Evolutionary conservation across 2,888 invertebrate species (phyloP).

Genomic region (Lysandra coridon): DNA sequence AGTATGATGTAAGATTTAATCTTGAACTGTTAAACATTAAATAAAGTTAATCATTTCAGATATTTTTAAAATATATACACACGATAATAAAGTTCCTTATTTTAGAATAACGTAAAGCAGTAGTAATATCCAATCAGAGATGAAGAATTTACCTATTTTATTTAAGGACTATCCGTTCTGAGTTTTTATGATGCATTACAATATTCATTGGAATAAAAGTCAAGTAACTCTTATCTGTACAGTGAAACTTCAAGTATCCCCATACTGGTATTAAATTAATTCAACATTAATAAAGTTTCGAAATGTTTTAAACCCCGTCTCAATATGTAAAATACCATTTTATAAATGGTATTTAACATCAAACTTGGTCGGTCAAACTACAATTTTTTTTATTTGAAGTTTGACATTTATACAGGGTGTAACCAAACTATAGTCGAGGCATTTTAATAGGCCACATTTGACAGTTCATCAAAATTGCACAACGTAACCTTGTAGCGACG

Average conservation of each 20-base stretch:
- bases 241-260: neutral
- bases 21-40: constrained; percentile 13
- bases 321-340: neutral
- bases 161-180: neutral
- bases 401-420: too few relatives aligned
- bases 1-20: constrained; percentile 14
- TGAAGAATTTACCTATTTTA: neutral
- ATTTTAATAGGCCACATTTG: too few relatives aligned
- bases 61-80: constrained; percentile 14
- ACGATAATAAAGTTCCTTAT: neutral
- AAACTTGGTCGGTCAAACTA: too few relatives aligned
- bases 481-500: too few relatives aligned
- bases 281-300: neutral
- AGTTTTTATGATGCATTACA: too few relatives aligned
- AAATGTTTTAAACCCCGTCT: neutral
- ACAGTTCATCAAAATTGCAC: too few relatives aligned
- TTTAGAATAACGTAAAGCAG: neutral
- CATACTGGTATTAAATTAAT: neutral
- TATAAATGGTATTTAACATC: too few relatives aligned
- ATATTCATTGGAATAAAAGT: too few relatives aligned
- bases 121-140: constrained; percentile 6
- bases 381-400: too few relatives aligned
- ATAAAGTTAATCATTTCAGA: constrained; percentile 23
- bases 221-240: neutral
- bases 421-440: too few relatives aligned